Conservation (phyloP, 2,888 invertebrate genomes). For the Pseudococcus viburni region DNA sequence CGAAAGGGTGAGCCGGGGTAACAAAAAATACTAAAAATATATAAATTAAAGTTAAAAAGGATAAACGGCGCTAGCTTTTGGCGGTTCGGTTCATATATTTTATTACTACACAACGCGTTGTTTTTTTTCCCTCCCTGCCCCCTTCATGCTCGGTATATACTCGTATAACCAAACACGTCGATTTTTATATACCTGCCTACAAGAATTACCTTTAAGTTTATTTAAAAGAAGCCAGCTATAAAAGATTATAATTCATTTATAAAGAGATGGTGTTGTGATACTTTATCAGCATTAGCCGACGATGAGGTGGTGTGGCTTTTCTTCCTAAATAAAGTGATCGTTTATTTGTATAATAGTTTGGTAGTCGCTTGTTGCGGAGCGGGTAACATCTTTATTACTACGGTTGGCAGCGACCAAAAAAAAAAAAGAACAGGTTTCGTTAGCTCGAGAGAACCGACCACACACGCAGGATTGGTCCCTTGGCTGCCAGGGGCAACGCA, state of each 20-base stretch:
- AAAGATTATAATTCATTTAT: conserved; percentile 65
- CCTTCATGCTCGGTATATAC: background rate
- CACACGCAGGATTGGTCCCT: conserved; percentile 65
- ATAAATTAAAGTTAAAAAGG: conserved; percentile 61
- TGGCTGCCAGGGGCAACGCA: conserved; percentile 64
- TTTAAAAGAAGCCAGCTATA: conserved; percentile 63
- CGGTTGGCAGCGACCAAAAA: conserved; percentile 65
- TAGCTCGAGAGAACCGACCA: conserved; percentile 60
- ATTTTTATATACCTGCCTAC: conserved; percentile 29
- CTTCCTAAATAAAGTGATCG: conserved; percentile 66
- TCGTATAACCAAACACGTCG: conserved; percentile 38
- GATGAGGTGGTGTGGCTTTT: conserved; percentile 64
- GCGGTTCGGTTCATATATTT: conserved; percentile 50
- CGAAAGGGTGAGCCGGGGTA: background rate
- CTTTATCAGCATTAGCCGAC: conserved; percentile 62
- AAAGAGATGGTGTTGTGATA: conserved; percentile 66
- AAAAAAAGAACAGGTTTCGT: conserved; percentile 61
- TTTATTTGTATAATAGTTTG: conserved; percentile 67
- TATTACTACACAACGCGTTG: conserved; percentile 33
- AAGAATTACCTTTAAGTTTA: conserved; percentile 57
- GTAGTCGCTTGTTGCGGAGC: conserved; percentile 61
- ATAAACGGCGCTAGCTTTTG: conserved; percentile 62
- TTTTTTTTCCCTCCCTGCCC: background rate
- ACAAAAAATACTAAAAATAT: conserved; percentile 3
- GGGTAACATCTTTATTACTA: conserved; percentile 67